A percentile compares a stretch with the other conserved stretches of the same genome.
Evolutionary conservation across 2,797 vertebrate genomes (phyloP).

Genomic region (Hippopotamyrus pictus): DNA sequence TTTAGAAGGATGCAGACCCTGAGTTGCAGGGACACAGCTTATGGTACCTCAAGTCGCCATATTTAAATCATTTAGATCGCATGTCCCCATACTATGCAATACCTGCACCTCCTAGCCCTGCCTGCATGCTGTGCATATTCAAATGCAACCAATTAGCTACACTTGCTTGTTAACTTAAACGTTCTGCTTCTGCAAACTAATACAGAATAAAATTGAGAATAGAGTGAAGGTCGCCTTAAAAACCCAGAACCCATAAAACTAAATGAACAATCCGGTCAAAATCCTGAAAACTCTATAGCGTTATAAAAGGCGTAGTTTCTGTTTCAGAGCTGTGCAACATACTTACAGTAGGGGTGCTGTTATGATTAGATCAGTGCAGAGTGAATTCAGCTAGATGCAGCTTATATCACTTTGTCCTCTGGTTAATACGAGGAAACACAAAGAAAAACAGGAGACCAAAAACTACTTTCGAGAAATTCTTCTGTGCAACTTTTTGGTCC

Average conservation of each 20-base stretch:
- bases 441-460: not conserved
- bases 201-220: not conserved
- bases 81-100: not conserved
- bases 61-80: not conserved
- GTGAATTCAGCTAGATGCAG: not conserved
- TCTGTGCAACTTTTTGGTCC: not conserved
- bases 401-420: not conserved
- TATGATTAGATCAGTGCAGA: not conserved
- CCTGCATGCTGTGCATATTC: not conserved
- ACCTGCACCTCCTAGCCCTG: not conserved
- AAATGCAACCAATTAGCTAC: not conserved
- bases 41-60: not conserved
- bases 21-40: not conserved
- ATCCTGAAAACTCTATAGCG: not conserved
- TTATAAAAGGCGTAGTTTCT: not conserved
- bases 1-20: not conserved
- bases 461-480: not conserved
- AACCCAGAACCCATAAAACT: not conserved
- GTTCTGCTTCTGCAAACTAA: not conserved
- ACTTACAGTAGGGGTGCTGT: not conserved
- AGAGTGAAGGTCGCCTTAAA: not conserved
- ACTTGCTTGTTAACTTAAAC: not conserved
- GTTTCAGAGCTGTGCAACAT: not conserved
- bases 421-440: not conserved
- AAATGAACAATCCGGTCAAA: not conserved